Evolutionary conservation across 1,140 invertebrate species (phyloP), one percentile per base, ranked within the genome.

Genomic region (Eciton burchellii): DNA sequence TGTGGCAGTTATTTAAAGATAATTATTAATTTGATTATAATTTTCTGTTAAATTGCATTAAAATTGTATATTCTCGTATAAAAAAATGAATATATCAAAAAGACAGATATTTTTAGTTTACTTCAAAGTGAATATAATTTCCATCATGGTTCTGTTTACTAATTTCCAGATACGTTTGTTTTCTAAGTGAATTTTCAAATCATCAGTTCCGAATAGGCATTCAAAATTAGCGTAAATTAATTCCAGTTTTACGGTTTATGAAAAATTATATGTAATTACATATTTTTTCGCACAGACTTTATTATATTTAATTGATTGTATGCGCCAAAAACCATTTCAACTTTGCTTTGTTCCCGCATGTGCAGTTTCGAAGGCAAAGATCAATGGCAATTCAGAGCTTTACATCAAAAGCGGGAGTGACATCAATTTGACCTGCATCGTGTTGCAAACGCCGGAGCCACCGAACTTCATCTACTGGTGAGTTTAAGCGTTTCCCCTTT

Each of bases 381-480:
- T 98, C 88, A 93, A 97, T 68, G 97, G 97, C 19, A 97, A 97
- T 88, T 95, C 97, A 16, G 97, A 98, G 92, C 94, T 98, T 84
- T 97, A 97, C 94, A 97, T 98, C 90, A 97, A 97, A 88, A 97
- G 97, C 87, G 97, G 97, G 45, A 97, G 97, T 87, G 97, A 98
- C 94, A 98, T 98, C 91, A 98, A 98, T 94, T 95, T 98, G 88
- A 98, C 97, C 65, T 98, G 98, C 94, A 95, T 97, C 82, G 97
- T 98, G 6, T 95, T 96, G 84, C 96, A 98, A 91, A 97, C 97
- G 35, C 97, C 97, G 0, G 97, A 97, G 84, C 97, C 97, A n/a
- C 97, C 97, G 52, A 96, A 96, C 88, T 98, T 97, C 93, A 98
- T 98, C 92, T 97, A 98, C 93, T 98, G 98, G 98, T 93, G 68